phyloP scores from a whole-genome alignment of 2,888 invertebrate species.

The Melanargia galathea region DNA sequence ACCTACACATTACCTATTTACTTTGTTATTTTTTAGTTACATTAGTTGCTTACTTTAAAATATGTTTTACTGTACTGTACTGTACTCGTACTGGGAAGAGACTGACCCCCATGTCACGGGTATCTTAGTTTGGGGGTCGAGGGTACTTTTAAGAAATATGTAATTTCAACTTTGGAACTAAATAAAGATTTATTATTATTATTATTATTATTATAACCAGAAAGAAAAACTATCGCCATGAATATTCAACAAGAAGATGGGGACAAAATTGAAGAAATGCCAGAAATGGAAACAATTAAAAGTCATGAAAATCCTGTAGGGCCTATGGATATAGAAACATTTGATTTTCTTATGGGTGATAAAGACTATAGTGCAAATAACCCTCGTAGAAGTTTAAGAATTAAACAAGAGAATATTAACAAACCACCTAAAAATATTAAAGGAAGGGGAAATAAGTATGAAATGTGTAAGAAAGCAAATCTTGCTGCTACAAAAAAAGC shows the following conservation, averaged over 20 bases:
- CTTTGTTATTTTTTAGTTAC: no score
- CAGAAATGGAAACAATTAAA: constrained; percentile 54
- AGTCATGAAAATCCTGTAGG: constrained; percentile 56
- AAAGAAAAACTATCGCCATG: constrained; percentile 50
- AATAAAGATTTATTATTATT: no score
- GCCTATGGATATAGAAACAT: constrained; percentile 62
- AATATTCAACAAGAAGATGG: constrained; percentile 66
- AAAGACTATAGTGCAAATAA: constrained; percentile 57
- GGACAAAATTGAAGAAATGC: constrained; percentile 71
- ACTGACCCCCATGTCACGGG: no score
- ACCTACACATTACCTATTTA: no score
- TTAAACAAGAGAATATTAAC: constrained; percentile 52
- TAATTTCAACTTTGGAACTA: no score
- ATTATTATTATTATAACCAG: no score
- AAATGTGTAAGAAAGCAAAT: constrained; percentile 68
- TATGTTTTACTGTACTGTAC: no score
- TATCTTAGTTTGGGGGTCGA: no score
- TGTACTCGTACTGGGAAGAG: no score
- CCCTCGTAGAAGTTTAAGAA: constrained; percentile 68
- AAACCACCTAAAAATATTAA: constrained; percentile 62
- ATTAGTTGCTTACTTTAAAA: no score
- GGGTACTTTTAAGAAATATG: no score
- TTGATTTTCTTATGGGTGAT: constrained; percentile 50
- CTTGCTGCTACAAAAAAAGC: constrained; percentile 44
- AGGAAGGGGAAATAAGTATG: constrained; percentile 75